Base-by-base conservation (phyloP, 2,113 vertebrate species). In the Vidua macroura region DNA sequence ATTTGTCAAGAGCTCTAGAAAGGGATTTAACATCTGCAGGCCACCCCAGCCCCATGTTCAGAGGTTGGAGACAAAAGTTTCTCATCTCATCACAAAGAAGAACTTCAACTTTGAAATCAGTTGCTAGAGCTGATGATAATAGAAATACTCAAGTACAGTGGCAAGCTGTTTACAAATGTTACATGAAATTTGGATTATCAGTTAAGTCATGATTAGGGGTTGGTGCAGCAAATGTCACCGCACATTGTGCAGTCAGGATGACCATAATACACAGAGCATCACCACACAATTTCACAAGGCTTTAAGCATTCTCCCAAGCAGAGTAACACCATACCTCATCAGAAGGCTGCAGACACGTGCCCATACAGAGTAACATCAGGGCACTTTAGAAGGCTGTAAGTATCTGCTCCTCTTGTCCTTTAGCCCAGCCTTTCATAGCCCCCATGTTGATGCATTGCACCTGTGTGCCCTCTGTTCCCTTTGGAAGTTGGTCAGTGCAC, bases 341-440 rank as follows among this genome's bases (percentile, higher is more conserved):
- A 59, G n/a, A 59, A 25, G 10, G n/a, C n/a, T 35, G 35, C 15
- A 11, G 5, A 4, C 28, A 12, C 12, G 7, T 12, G 4, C n/a
- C n/a, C n/a, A 59, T 2, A 17, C 15, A 59, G 15, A 59, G 2
- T 4, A 17, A 25, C n/a, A 37, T 3, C 22, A 1, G 0, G 2
- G 0, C 23, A 37, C 10, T 12, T 0, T 23, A 59, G 23, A 59
- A 59, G 10, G 7, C 23, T 59, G 58, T n/a, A 12, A 2, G 58
- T 1, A 25, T 24, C 56, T 25, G 10, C 56, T 23, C 22, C 11
- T 5, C 23, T 6, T 25, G 10, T 8, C 3, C 58, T 16, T 25
- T 15, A 37, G 23, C 58, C n/a, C 56, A 35, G 1, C n/a, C n/a
- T 59, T 59, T 59, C 17, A 37, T 24, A 10, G n/a, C 58, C 58